Percentiles rank a stretch among this genome's conserved stretches.
Evolutionary conservation across 2,113 vertebrate species (phyloP).

Genomic region (Sinocyclocheilus anophthalmus): DNA sequence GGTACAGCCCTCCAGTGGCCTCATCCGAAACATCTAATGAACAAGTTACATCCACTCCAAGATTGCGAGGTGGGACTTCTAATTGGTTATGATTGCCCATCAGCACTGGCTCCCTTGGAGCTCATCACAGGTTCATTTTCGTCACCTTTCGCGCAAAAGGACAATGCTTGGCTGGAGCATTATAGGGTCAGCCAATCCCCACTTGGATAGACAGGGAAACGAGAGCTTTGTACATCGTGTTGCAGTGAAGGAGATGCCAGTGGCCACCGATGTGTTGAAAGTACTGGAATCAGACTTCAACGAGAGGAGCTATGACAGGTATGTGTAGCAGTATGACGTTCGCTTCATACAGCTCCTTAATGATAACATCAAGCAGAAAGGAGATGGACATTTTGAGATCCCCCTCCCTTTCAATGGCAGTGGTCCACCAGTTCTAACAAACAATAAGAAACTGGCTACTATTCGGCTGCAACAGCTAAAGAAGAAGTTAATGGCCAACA

Average conservation of each 20-base stretch:
- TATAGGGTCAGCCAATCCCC: neutral
- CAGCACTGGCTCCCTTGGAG: constrained; percentile 16
- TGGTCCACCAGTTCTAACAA: neutral
- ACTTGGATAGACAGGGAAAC: neutral
- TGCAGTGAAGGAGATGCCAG: neutral
- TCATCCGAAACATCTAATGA: neutral
- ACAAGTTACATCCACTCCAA: neutral
- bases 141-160: neutral
- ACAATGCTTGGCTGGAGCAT: constrained; percentile 15
- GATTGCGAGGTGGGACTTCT: neutral
- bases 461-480: constrained; percentile 27
- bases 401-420: neutral
- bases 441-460: constrained; percentile 47
- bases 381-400: neutral
- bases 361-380: neutral
- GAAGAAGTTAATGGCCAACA: neutral
- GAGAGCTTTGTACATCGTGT: neutral
- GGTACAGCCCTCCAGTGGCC: neutral
- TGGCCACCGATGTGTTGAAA: neutral
- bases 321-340: neutral
- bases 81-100: constrained; percentile 1
- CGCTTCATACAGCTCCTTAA: neutral
- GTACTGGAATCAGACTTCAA: constrained; percentile 10
- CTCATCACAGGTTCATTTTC: neutral
- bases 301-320: neutral